Base-by-base conservation (phyloP, 2,888 invertebrate genomes). In the Drosophila acutilabella region DNA sequence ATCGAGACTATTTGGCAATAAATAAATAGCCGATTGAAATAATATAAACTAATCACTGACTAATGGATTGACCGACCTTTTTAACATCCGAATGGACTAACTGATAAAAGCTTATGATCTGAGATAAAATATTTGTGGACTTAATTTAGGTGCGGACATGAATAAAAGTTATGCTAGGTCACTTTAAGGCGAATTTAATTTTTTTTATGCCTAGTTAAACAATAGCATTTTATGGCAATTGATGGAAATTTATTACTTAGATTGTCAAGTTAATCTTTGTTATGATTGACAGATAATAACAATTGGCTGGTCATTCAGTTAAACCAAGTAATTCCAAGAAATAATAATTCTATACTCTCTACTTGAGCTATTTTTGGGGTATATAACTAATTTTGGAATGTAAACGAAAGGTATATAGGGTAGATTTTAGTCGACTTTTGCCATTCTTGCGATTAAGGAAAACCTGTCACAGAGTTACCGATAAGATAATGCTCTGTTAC, bases 221-320 rank as follows among this genome's bases (percentile, higher is more conserved):
- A 62, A 56, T 41, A 5, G 4, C n/a, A 26, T 13, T 18, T 48
- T 42, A 50, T 44, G 54, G 5, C 13, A 40, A 10, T 54, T 50
- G 20, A 33, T 53, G 36, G 47, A 11, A 45, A 20, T 57, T 71
- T 58, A 66, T 48, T 13, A 42, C 44, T 0, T 6, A 30, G 66
- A 41, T 36, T 33, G 44, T 62, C 26, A 40, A 67, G 13, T 16
- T 73, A 80, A 80, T 78, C 73, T 60, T 56, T 65, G 59, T 74
- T 74, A 62, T 57, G 56, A 38, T 52, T 64, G 47, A 48, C 33
- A 47, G 36, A 2, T 50, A 23, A 48, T 40, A 33, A 1, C 50
- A 23, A 48, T 40, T 53, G 48, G 41, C 30, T 38, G 30, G 26
- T 26, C 59, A 73, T 30, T 57, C 52, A 51, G 50, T 51, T 26